Evolutionary conservation across 2,888 invertebrate genomes (phyloP), one percentile per base, ranked within the genome.

Genomic region (Tanypteryx hageni): DNA sequence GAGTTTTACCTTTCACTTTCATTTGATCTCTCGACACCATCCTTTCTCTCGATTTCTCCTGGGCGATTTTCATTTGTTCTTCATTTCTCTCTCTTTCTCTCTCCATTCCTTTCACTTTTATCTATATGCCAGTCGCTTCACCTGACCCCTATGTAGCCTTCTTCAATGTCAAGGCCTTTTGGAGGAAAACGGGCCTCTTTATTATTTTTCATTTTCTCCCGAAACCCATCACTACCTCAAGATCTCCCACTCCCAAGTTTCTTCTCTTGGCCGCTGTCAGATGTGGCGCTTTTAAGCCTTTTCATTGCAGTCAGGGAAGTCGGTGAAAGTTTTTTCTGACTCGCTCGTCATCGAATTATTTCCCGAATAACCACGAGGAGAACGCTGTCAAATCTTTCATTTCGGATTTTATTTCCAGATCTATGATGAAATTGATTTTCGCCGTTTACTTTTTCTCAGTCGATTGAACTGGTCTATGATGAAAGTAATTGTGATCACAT

Each of bases 1-100:
- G 64, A 64, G 0, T 64, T 64, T 64, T 3, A 22, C 76, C 76
- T 76, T 76, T 76, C 76, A 76, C 76, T 76, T 27, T 76, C 27
- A 76, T 76, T 76, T 76, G 76, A 76, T 76, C 76, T 76, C 18
- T 76, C 76, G 76, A 76, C 76, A 76, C 76, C 76, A 22, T 22
- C n/a, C 10, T 27, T 22, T 13, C 10, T 27, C 22, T 76, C 76
- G 27, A 76, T 27, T 76, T 13, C 13, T 76, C 27, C 11, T n/a
- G 44, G 27, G 22, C 13, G n/a, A n/a, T 76, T 76, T 27, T 76
- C n/a, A n/a, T 22, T 68, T n/a, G 8, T 68, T 68, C 68, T 44
- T 44, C 44, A 44, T 44, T 44, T 44, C 64, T 64, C 64, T 44
- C 44, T 44, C 44, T 44, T 5, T 44, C 44, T 44, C 44, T 44